Base-by-base conservation (phyloP, 2,888 invertebrate genomes). In the Harpagoxenus sublaevis region DNA sequence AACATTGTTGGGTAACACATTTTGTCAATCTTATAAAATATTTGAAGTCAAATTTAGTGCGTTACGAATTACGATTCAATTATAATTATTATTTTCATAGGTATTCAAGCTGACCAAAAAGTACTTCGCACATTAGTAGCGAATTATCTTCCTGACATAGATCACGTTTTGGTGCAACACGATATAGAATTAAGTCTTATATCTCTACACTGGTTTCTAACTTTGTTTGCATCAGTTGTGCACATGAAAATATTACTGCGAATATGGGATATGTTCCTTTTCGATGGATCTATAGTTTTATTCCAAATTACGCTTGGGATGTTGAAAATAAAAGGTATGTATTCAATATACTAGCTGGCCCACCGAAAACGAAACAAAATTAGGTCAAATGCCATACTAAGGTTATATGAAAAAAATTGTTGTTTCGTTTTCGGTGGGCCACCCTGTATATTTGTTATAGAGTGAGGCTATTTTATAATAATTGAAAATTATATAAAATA, bases 241-340 rank as follows among this genome's bases (percentile, higher is more conserved):
- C 98, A 99, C 93, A 99, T 99, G 97, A 98, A 98, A 96, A 98
- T 99, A 89, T 96, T 99, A 86, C 96, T 98, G 62, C 96, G 99
- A 89, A 97, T 99, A 89, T 99, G 99, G 99, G 99, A 99, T 95
- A 96, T 99, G 89, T 98, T 99, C 95, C 99, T 99, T 95, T 97
- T 98, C 93, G 99, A 99, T 95, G 99, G 99, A 51, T 99, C 99
- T 48, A 97, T 98, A 86, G 97, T 99, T 42, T 96, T 99, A 62
- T 99, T 99, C 95, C 98, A 99, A 96, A 96, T 98, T 45, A 99
- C 99, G 3, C 96, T 99, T 84, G 99, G 99, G 84, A 98, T 99
- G 98, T 96, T 99, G 12, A 99, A 98, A 96, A 97, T 99, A 91
- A 95, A 95, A 95, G 96, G 96, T 96, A 48, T 28, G 28, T 66